Percentiles rank a stretch among this genome's conserved stretches.
phyloP scores from a whole-genome alignment of 2,888 invertebrate species.

The Amaurobius ferox region DNA sequence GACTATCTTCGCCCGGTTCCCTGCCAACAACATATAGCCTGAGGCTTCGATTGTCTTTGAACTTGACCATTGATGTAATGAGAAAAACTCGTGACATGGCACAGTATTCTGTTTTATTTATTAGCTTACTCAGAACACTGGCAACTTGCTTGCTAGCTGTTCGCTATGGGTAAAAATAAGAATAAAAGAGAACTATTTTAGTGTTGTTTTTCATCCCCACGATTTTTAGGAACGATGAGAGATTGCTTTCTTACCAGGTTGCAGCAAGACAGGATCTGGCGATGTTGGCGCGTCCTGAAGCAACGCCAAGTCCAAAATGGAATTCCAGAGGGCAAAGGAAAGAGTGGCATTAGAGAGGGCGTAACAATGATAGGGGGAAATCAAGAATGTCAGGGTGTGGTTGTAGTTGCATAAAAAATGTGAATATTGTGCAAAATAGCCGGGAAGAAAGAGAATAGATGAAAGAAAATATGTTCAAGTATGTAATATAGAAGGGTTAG shows the following conservation, averaged over 20 bases:
- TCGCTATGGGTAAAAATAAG: neutral
- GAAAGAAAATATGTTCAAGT: neutral
- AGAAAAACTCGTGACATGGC: slow-evolving; percentile 47
- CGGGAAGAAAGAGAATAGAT: neutral
- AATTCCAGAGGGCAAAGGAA: slow-evolving; percentile 4
- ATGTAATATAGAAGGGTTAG: no score
- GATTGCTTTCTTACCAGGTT: neutral
- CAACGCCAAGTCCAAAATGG: neutral
- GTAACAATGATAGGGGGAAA: slow-evolving; percentile 10
- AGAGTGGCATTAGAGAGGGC: neutral
- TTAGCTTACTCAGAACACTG: neutral
- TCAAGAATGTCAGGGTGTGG: slow-evolving; percentile 10
- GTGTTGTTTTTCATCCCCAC: neutral
- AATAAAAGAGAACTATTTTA: neutral
- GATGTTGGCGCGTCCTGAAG: neutral
- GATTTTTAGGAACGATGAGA: neutral
- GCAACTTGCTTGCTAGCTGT: neutral
- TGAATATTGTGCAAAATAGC: neutral
- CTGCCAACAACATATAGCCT: neutral
- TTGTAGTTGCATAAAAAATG: neutral
- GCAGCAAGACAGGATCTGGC: neutral
- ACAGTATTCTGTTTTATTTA: neutral
- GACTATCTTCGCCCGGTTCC: neutral
- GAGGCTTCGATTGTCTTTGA: slow-evolving; percentile 53
- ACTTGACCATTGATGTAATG: slow-evolving; percentile 60